Base-by-base conservation (phyloP, 2,888 invertebrate species). In the Acleris emargana region DNA sequence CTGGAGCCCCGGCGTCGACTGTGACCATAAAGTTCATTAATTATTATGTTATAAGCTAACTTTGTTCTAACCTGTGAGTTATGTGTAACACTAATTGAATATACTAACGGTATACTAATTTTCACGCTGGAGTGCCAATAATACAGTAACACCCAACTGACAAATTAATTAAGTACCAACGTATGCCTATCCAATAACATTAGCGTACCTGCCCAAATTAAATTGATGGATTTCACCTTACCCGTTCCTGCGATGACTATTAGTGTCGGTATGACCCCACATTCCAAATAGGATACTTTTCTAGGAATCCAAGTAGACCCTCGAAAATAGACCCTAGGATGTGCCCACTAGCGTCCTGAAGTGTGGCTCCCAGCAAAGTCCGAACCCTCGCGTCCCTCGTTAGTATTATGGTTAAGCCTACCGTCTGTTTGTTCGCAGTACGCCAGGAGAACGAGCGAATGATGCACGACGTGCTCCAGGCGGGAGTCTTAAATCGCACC, bases 391-490 rank as follows among this genome's bases (percentile, higher is more conserved):
- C 57, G 51, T 43, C 57, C 70, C 70, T 58, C 53, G 68, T 61
- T 58, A 68, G 71, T 67, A 78, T 75, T 70, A 81, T 80, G 86
- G 80, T 89, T 87, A 88, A 89, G 87, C 85, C 73, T 72, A 69
- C 70, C 67, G 67, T 74, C 69, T 82, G 71, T 78, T 92, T 90
- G 91, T 89, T 94, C 94, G 75, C 95, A 97, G 97, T 97, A 87
- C 96, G 97, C 77, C 96, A 96, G 93, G 96, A 97, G 93, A 97
- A 97, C 93, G 97, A 97, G 93, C 96, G 96, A 89, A 93, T 97
- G 90, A 94, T 97, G 93, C 94, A 94, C 86, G 96, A 96, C 90
- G 96, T 95, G 77, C 93, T 95, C 85, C 95, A 95, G 89, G 89
- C 81, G 88, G 91, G 85, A 86, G 84, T 88, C 87, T 89, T 88